phyloP scores from a whole-genome alignment of 2,113 vertebrate species.

The Ovis canadensis region DNA sequence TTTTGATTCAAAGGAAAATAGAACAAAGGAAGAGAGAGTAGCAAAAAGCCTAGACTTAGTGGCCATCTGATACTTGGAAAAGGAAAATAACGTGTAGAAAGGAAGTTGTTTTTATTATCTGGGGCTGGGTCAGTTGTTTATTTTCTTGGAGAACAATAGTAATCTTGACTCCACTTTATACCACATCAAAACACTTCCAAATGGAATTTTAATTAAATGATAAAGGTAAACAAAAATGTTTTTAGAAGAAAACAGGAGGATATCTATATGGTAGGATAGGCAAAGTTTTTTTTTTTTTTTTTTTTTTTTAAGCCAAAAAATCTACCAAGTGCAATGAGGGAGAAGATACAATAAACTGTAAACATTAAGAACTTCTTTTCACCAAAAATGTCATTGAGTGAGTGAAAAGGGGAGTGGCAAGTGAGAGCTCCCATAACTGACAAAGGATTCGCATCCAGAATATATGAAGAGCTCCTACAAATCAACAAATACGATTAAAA shows the following conservation, averaged over 20 bases:
- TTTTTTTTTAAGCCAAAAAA: neutral
- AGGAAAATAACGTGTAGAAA: neutral
- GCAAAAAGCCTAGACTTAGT: neutral
- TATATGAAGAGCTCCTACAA: neutral
- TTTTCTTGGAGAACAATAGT: neutral
- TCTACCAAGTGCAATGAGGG: neutral
- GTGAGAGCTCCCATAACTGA: neutral
- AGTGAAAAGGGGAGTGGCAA: neutral
- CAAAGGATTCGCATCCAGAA: neutral
- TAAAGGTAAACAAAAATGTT: neutral
- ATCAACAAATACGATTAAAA: neutral
- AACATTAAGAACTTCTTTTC: neutral
- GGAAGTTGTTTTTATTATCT: neutral
- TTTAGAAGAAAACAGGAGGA: neutral
- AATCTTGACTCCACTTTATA: neutral
- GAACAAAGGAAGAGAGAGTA: neutral
- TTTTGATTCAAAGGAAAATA: neutral
- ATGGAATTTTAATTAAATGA: neutral
- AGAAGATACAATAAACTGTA: neutral
- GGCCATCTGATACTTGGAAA: neutral
- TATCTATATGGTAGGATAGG: neutral
- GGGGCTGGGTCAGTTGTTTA: neutral
- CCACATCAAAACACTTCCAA: neutral
- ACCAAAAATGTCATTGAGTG: neutral
- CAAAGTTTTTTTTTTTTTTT: neutral